Percentiles rank a stretch among this genome's conserved stretches.
These are phyloP conservation scores for Neotoma lepida DNA, from an alignment of 2,113 vertebrate species.

Conservation along the genomic window DNA sequence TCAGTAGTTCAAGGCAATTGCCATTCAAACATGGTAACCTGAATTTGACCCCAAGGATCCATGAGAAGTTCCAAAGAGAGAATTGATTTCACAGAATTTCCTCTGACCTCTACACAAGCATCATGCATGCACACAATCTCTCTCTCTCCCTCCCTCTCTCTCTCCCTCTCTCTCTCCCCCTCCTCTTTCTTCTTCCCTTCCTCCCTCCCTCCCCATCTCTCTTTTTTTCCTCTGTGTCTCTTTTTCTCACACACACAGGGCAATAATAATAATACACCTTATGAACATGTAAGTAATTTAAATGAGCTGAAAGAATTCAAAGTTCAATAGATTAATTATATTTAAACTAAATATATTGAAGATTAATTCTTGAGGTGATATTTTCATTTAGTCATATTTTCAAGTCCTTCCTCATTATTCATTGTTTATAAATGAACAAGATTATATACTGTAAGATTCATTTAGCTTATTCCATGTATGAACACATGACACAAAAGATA, in stretches of 20 bases:
- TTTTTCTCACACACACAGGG: not conserved
- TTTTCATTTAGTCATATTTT: conserved; percentile 61
- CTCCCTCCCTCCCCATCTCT: not conserved
- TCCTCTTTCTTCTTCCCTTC: not conserved
- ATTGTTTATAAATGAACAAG: conserved; percentile 54
- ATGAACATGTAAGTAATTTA: not conserved
- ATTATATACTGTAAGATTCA: conserved; percentile 42
- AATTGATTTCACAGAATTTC: not conserved
- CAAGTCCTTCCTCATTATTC: conserved; percentile 21
- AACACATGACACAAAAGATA: conserved; percentile 37
- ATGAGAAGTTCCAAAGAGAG: not conserved
- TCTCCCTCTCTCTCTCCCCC: no score
- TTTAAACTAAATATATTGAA: conserved; percentile 6
- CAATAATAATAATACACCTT: not conserved
- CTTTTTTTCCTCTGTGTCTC: not conserved
- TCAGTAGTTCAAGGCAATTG: not conserved
- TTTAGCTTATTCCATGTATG: conserved; percentile 45
- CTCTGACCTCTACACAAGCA: not conserved
- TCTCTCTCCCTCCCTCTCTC: not conserved
- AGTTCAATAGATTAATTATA: conserved; percentile 36
- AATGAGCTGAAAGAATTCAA: conserved; percentile 25
- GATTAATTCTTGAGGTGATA: conserved; percentile 48
- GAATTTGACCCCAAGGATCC: not conserved
- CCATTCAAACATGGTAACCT: no score
- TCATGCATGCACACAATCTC: not conserved